These are phyloP conservation scores for Daubentonia madagascariensis DNA, from an alignment of 2,113 vertebrate genomes.

Conservation along the genomic window DNA sequence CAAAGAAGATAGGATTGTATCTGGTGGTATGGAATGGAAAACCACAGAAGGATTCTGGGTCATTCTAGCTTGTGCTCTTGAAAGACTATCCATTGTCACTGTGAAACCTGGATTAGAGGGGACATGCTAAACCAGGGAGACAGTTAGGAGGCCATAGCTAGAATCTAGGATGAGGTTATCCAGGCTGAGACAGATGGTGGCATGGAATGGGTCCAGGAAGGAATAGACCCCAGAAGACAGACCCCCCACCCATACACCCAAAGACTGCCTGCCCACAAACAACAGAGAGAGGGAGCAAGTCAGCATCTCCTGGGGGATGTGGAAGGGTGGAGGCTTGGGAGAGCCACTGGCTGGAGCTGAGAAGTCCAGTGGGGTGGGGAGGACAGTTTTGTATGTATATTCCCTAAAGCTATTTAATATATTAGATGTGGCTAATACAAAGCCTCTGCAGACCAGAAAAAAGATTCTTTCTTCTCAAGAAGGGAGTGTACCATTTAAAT, in stretches of 20 bases:
- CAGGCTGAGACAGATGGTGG: neutral
- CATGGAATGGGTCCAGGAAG: neutral
- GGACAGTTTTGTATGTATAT: neutral
- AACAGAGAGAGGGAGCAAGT: neutral
- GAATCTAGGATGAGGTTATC: neutral
- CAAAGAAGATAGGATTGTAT: neutral
- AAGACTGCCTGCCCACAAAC: neutral
- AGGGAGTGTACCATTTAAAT: slow-evolving; percentile 4
- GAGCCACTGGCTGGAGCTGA: neutral
- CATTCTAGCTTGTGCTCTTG: neutral
- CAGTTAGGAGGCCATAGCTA: neutral
- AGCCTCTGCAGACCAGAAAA: neutral
- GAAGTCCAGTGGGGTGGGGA: neutral
- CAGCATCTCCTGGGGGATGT: neutral
- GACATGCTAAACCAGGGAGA: neutral
- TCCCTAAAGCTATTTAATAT: neutral
- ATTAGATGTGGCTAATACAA: neutral
- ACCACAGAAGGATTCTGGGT: neutral
- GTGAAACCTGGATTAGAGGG: neutral
- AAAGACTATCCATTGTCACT: neutral
- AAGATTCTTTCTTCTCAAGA: slow-evolving; percentile 32
- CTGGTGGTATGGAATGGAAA: neutral
- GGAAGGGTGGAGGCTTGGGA: neutral
- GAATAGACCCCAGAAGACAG: neutral
- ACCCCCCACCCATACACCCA: neutral